These are phyloP conservation scores for Dipus sagitta DNA, from an alignment of 2,797 vertebrate species.

Conservation along the genomic window DNA sequence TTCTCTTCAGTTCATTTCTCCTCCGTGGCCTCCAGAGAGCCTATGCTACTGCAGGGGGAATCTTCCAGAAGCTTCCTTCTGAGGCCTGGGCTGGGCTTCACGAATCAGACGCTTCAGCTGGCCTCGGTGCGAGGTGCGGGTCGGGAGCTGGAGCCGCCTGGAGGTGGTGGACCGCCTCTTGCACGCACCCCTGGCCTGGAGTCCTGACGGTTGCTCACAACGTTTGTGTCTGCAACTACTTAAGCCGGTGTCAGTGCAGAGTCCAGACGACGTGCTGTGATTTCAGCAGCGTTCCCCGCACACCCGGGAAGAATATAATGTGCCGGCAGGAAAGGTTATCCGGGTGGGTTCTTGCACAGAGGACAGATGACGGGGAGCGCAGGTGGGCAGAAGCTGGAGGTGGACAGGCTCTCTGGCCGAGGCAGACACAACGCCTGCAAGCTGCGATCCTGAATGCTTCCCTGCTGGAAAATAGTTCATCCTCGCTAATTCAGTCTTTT, in stretches of 20 bases:
- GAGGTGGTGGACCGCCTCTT: not conserved
- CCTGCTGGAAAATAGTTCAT: not conserved
- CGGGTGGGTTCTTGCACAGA: not conserved
- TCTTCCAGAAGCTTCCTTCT: constrained; percentile 73
- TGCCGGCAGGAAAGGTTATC: constrained; percentile 19
- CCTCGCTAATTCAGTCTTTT: not conserved
- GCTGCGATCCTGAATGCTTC: not conserved
- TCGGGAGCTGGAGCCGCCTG: not conserved
- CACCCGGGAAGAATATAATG: constrained; percentile 16
- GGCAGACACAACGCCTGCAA: not conserved
- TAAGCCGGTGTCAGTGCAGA: not conserved
- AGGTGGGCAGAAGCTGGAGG: fast-evolving
- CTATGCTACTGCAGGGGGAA: constrained; percentile 66
- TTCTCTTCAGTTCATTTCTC: constrained; percentile 75
- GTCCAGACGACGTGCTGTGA: not conserved
- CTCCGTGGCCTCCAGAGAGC: constrained; percentile 74
- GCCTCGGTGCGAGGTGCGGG: not conserved
- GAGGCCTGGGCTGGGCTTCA: constrained; percentile 44
- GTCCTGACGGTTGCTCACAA: not conserved
- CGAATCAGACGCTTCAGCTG: constrained; percentile 14
- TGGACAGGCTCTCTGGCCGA: not conserved
- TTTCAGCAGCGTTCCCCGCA: constrained; percentile 25
- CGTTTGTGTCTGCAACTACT: not conserved
- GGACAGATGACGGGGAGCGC: not conserved
- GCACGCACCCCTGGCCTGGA: not conserved